phyloP scores from a whole-genome alignment of 2,888 invertebrate species.

The Lordiphosa fenestrarum region DNA sequence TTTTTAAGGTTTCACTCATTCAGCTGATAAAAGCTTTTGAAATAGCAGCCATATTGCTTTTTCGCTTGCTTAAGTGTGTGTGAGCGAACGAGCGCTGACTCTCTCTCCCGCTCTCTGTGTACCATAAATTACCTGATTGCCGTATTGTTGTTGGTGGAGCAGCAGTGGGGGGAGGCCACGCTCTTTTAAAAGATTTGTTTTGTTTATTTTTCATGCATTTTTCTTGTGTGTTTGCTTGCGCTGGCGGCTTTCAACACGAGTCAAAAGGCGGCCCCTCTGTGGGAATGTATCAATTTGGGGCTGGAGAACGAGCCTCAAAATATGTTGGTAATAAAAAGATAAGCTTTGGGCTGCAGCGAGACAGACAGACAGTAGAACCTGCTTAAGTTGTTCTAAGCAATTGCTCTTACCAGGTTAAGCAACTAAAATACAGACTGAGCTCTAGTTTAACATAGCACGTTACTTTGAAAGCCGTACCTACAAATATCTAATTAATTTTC shows the following conservation, averaged over 20 bases:
- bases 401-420: no score
- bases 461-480: no score
- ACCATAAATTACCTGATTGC: conserved; percentile 48
- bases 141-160: conserved; percentile 36
- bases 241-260: conserved; percentile 39
- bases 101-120: conserved; percentile 18
- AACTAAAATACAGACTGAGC: no score
- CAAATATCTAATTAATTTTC: no score
- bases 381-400: no score
- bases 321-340: no score
- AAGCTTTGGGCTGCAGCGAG: no score
- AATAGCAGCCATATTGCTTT: conserved; percentile 72
- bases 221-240: conserved; percentile 39
- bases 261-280: conserved; percentile 18
- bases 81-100: conserved; percentile 8
- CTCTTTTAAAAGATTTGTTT: conserved; percentile 27
- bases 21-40: conserved; percentile 69
- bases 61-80: conserved; percentile 27
- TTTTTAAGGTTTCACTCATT: conserved; percentile 50
- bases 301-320: conserved; percentile 2
- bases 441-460: no score
- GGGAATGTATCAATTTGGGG: conserved; percentile 11
- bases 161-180: conserved; percentile 7
- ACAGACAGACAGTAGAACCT: no score
- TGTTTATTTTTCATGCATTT: conserved; percentile 62